Conservation (phyloP, 2,888 invertebrate genomes). For the Sinohyriopsis cumingii region DNA sequence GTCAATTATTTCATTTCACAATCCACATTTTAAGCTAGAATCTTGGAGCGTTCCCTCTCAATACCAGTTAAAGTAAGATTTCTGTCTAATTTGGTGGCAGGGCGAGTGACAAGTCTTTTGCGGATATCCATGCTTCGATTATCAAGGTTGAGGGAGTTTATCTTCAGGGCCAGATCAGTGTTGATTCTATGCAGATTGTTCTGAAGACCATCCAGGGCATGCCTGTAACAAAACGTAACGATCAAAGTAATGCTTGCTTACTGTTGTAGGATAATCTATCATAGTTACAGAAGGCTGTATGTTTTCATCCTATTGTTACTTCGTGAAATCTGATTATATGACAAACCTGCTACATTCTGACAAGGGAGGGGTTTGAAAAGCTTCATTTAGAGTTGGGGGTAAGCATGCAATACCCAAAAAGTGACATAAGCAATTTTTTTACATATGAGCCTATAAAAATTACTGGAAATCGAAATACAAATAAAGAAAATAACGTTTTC, state of each 20-base stretch:
- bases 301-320: background rate
- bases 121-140: conserved; percentile 69
- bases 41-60: conserved; percentile 59
- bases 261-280: background rate
- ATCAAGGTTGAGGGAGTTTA: conserved; percentile 70
- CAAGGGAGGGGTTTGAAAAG: too few relatives aligned
- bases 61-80: conserved; percentile 67
- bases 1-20: too few relatives aligned
- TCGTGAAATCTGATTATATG: background rate
- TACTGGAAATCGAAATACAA: too few relatives aligned
- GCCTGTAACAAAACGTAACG: conserved; percentile 54
- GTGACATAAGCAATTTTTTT: too few relatives aligned
- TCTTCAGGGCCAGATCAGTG: conserved; percentile 70
- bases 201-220: conserved; percentile 70
- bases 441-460: too few relatives aligned
- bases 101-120: conserved; percentile 64
- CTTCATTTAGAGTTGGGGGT: too few relatives aligned
- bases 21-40: conserved; percentile 52
- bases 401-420: too few relatives aligned
- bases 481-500: too few relatives aligned
- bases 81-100: conserved; percentile 59
- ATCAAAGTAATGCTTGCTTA: background rate
- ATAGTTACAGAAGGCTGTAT: background rate
- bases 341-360: background rate
- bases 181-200: conserved; percentile 71